Percentiles rank a stretch among this genome's conserved stretches.
phyloP scores from a whole-genome alignment of 2,113 vertebrate genomes.

The Octodon degus region DNA sequence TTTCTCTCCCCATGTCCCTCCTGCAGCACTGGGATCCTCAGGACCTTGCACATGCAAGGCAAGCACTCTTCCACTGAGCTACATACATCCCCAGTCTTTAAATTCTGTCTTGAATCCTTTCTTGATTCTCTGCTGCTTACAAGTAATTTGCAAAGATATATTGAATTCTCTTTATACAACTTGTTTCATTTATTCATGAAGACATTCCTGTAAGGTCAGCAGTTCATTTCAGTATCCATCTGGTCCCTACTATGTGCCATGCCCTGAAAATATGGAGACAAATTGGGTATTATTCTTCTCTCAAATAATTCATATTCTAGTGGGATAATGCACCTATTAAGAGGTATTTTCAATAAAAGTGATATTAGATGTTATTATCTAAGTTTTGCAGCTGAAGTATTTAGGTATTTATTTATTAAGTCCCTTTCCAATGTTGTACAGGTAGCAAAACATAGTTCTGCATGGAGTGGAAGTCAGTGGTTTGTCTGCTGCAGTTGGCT shows the following conservation, averaged over 20 bases:
- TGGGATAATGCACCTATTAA: neutral
- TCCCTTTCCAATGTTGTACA: neutral
- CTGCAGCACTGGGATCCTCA: neutral
- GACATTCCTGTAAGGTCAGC: neutral
- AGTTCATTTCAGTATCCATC: neutral
- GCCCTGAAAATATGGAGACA: neutral
- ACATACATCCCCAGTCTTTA: neutral
- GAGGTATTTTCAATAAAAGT: conserved; percentile 45
- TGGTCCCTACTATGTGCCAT: neutral
- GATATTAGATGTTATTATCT: neutral
- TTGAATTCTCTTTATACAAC: neutral
- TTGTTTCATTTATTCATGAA: neutral
- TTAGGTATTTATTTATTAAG: conserved; percentile 7
- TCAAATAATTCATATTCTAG: conserved; percentile 25
- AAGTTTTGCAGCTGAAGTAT: neutral
- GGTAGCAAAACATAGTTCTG: neutral
- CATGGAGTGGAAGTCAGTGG: neutral
- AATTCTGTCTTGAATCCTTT: neutral
- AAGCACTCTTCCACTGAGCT: neutral
- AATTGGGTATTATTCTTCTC: neutral
- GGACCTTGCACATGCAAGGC: neutral
- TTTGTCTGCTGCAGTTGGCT: neutral
- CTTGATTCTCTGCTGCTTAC: neutral
- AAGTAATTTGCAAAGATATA: conserved; percentile 31
- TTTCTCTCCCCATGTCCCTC: neutral